phyloP scores from a whole-genome alignment of 2,888 invertebrate genomes.

The Nomada goodeniana region DNA sequence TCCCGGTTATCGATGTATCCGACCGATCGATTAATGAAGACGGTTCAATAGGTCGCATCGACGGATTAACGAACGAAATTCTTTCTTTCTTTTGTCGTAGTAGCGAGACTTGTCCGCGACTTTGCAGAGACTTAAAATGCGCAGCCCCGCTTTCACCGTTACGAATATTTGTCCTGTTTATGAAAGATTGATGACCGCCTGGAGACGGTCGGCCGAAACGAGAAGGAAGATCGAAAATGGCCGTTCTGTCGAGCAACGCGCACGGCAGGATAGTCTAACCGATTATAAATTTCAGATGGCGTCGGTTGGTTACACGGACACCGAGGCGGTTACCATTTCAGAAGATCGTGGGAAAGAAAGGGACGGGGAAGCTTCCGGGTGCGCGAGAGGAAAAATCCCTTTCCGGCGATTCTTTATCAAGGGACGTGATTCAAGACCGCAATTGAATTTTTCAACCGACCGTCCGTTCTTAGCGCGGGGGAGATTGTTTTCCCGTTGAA shows the following conservation, averaged over 20 bases:
- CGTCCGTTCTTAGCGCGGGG: not conserved
- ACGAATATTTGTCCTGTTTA: not conserved
- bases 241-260: not conserved
- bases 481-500: slow-evolving; percentile 28
- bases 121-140: not conserved
- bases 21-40: no score
- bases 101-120: no score
- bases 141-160: not conserved
- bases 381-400: slow-evolving; percentile 15
- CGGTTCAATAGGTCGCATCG: no score
- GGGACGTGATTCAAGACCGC: slow-evolving; percentile 30
- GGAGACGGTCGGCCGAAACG: not conserved
- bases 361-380: not conserved
- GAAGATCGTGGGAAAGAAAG: not conserved
- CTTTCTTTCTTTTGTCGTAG: not conserved
- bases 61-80: no score
- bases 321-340: slow-evolving; percentile 13
- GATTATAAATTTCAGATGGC: slow-evolving; percentile 24
- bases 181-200: slow-evolving; percentile 19
- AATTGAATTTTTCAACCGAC: slow-evolving; percentile 36
- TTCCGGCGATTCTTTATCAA: slow-evolving; percentile 32
- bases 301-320: not conserved
- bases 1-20: no score
- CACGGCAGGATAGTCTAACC: not conserved
- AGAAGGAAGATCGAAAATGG: not conserved